Percentiles rank a stretch among this genome's conserved stretches.
phyloP scores from a whole-genome alignment of 2,888 invertebrate genomes.

The Spisula subtruncata region DNA sequence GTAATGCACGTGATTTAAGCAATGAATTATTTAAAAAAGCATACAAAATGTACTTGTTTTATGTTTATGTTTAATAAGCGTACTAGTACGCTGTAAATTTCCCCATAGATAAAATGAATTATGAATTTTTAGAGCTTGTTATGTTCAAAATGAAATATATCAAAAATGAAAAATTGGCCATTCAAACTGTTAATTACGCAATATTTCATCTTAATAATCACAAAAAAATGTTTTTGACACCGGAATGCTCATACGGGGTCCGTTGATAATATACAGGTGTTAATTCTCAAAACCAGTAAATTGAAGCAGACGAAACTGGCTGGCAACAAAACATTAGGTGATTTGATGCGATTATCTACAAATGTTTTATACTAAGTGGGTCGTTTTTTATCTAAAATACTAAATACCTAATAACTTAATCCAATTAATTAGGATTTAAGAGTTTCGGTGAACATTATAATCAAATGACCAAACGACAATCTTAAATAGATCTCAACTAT shows the following conservation, averaged over 20 bases:
- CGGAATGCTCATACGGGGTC: not conserved
- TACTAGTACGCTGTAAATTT: not conserved
- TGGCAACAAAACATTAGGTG: not conserved
- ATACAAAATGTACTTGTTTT: not conserved
- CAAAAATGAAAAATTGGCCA: not conserved
- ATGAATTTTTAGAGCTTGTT: not conserved
- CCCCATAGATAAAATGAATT: slow-evolving; percentile 1
- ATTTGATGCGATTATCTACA: not conserved
- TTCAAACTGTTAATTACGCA: slow-evolving; percentile 24
- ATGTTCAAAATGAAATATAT: not conserved
- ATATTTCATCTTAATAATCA: slow-evolving; percentile 22
- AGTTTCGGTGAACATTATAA: not conserved
- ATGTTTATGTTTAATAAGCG: not conserved
- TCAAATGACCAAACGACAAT: slow-evolving; percentile 3
- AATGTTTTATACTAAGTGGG: not conserved
- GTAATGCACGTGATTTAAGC: not conserved
- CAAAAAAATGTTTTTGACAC: slow-evolving; percentile 15
- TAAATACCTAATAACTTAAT: not conserved
- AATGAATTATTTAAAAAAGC: not conserved
- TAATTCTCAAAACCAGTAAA: not conserved
- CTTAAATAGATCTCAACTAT: not conserved
- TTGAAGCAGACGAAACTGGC: not conserved
- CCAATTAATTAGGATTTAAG: slow-evolving; percentile 23
- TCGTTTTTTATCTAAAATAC: not conserved
- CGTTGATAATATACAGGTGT: not conserved